Conservation (phyloP, 2,797 vertebrate species). For the Orestias chungarensis region DNA sequence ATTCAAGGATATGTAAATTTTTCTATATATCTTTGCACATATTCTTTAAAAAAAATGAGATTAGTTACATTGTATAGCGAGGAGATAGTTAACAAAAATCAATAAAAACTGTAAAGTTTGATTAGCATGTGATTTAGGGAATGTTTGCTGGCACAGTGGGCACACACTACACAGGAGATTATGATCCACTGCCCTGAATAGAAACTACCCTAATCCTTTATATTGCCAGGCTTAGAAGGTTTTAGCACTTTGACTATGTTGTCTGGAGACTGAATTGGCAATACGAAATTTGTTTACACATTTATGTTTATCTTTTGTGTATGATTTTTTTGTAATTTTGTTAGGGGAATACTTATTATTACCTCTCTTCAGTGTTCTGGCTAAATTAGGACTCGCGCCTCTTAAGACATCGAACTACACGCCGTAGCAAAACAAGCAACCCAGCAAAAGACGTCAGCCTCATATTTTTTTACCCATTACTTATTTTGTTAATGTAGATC, state of each 20-base stretch:
- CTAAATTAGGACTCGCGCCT: too few relatives aligned
- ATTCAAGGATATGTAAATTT: too few relatives aligned
- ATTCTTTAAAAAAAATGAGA: too few relatives aligned
- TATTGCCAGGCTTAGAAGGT: background rate
- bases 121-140: background rate
- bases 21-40: too few relatives aligned
- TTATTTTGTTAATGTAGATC: background rate
- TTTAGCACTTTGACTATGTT: background rate
- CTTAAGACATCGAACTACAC: too few relatives aligned
- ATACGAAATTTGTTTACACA: background rate
- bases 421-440: too few relatives aligned
- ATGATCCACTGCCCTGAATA: too few relatives aligned
- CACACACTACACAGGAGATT: too few relatives aligned
- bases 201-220: background rate
- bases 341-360: background rate
- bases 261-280: background rate
- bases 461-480: background rate
- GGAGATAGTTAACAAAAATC: background rate
- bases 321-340: background rate
- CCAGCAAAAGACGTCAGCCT: too few relatives aligned
- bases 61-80: too few relatives aligned
- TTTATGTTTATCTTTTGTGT: background rate
- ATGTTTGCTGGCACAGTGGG: background rate
- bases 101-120: background rate
- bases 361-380: background rate